Evolutionary conservation across 92 coral and sea anemone genomes (phyloP), one percentile per base, ranked within the genome.

Genomic region (Epizoanthus rinbou): DNA sequence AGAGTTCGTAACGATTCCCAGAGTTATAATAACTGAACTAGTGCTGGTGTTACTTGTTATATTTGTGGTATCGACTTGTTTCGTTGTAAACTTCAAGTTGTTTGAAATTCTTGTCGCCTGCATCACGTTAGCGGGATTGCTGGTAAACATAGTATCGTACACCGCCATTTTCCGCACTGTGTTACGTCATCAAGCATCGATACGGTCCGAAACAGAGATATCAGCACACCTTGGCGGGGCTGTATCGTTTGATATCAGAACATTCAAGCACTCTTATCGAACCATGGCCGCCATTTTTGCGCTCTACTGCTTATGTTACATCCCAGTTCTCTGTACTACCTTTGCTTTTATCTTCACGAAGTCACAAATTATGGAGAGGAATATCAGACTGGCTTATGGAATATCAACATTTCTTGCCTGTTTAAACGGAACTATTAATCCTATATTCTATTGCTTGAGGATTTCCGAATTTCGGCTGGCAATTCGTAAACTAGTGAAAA

Each of bases 271-370:
- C 3, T 78, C 82, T 21, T 78, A 78, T 39, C 41, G 82, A 62
- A 78, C 82, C n/a, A 60, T 78, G 82, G 82, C 82, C 9, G 19
- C 82, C 70, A 78, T 78, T 23, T 78, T 78, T 21, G 18, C 25
- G 0, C 57, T 78, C 24, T 78, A 57, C 1, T 78, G 71, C 11
- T 39, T 78, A 19, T 78, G 82, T 43, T 78, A 78, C 8, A 78
- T 78, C 41, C 82, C 82, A 13, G 70, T 78, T n/a, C 13, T 78
- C 14, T 78, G 82, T 41, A 78, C 82, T 11, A 78, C 64, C 23
- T 39, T 78, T 5, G 41, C 82, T 31, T 78, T 78, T 19, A 60
- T 78, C 23, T 78, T 78, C 57, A 78, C 70, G 1, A 10, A 41
- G 23, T 60, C 82, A 62, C 62, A 78, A 39, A 78, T 78, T 19